Percentiles rank a stretch among this genome's conserved stretches.
Evolutionary conservation across 2,113 vertebrate species (phyloP).

Genomic region (Theristicus caerulescens): DNA sequence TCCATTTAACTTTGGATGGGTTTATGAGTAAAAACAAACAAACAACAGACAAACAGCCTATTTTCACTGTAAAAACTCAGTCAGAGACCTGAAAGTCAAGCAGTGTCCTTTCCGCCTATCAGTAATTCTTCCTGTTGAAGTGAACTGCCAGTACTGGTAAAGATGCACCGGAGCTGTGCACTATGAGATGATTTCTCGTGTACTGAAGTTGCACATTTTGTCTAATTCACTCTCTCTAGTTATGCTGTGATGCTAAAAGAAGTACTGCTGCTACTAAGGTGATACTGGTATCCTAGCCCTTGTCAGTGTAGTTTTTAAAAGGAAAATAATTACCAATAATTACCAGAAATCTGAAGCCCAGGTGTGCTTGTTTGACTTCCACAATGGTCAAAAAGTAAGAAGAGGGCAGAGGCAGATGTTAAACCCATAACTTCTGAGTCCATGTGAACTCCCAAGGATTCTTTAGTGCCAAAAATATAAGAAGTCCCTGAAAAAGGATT

Average conservation of each 20-base stretch:
- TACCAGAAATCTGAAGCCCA: not conserved
- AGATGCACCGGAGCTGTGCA: not conserved
- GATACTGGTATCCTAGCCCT: not conserved
- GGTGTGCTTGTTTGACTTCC: not conserved
- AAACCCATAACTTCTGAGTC: not conserved
- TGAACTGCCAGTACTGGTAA: not conserved
- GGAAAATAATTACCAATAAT: not conserved
- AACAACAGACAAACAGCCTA: not conserved
- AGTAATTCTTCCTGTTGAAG: not conserved
- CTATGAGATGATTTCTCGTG: not conserved
- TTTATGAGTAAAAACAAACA: not conserved
- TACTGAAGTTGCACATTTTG: not conserved
- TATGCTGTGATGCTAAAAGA: not conserved
- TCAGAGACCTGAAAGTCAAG: not conserved
- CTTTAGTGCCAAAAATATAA: not conserved
- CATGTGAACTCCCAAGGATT: not conserved
- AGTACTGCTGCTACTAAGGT: not conserved
- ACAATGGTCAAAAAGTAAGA: not conserved
- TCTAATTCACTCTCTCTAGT: not conserved
- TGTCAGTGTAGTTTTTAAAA: not conserved
- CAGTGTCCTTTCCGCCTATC: not conserved
- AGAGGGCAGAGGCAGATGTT: not conserved
- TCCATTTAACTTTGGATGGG: not conserved
- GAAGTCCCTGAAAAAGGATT: not conserved
- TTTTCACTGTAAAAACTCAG: not conserved